Percentiles rank a stretch among this genome's conserved stretches.
phyloP scores from a whole-genome alignment of 2,113 vertebrate genomes.

The Pimephales promelas region DNA sequence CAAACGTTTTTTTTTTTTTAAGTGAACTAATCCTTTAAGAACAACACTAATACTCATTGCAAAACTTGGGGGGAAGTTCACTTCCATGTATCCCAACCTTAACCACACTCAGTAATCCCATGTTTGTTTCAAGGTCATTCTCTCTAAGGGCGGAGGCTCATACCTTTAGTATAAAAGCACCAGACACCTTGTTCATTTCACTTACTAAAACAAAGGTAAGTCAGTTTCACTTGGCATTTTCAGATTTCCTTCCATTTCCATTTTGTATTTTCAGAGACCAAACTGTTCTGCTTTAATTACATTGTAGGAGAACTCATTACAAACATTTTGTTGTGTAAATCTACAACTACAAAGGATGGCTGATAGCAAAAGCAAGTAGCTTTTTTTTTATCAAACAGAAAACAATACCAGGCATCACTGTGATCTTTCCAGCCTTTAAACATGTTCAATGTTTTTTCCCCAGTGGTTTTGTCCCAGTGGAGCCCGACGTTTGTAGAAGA shows the following conservation, averaged over 20 bases:
- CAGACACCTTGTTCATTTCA: neutral
- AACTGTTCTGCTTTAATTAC: too few species aligned
- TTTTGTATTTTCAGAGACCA: neutral
- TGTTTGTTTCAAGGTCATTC: too few species aligned
- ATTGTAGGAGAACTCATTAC: too few species aligned
- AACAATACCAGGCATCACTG: neutral
- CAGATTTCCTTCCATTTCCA: neutral
- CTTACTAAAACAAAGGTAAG: neutral
- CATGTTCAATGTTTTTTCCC: neutral
- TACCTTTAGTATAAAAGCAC: neutral
- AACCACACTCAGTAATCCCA: too few species aligned
- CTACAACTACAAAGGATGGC: conserved; percentile 20
- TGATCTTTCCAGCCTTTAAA: neutral
- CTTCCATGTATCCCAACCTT: too few species aligned
- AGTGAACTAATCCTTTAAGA: too few species aligned
- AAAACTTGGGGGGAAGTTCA: too few species aligned
- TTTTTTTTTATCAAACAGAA: neutral
- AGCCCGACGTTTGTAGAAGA: neutral
- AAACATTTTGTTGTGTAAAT: neutral
- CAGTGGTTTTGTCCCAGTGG: neutral
- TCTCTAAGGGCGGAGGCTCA: neutral
- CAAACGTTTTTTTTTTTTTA: too few species aligned
- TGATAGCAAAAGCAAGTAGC: conserved; percentile 4
- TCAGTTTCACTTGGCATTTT: neutral
- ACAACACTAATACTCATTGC: too few species aligned